phyloP scores from a whole-genome alignment of 2,888 invertebrate species.

The Cantharis lateralis region DNA sequence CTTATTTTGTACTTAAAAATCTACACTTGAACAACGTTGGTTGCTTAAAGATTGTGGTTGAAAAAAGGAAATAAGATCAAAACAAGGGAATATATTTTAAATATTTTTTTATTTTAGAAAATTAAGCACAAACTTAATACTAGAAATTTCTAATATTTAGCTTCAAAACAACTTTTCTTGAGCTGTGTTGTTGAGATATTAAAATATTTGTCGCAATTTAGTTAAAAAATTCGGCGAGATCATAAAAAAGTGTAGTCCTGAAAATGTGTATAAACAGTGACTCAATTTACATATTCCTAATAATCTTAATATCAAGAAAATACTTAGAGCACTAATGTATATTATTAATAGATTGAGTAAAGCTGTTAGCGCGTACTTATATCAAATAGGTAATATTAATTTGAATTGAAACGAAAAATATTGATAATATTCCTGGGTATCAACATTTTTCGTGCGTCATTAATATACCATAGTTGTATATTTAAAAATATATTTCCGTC shows the following conservation, averaged over 20 bases:
- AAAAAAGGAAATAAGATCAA: too few species aligned
- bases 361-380: background rate
- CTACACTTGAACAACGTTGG: too few species aligned
- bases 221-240: background rate
- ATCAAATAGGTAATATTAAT: background rate
- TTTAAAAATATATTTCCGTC: background rate
- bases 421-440: background rate
- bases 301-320: background rate
- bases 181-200: background rate
- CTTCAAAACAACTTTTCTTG: background rate
- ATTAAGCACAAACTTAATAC: background rate
- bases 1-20: too few species aligned
- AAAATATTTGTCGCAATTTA: background rate
- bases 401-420: background rate
- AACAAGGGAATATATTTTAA: background rate
- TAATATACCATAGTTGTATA: background rate
- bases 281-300: background rate
- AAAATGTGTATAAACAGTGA: background rate
- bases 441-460: background rate
- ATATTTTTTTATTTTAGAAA: background rate
- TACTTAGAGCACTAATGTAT: background rate
- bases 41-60: too few species aligned
- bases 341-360: background rate
- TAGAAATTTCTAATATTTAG: background rate
- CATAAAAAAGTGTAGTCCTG: background rate